Evolutionary conservation across 2,888 invertebrate species (phyloP).

Genomic region (Aporophyla nigra): DNA sequence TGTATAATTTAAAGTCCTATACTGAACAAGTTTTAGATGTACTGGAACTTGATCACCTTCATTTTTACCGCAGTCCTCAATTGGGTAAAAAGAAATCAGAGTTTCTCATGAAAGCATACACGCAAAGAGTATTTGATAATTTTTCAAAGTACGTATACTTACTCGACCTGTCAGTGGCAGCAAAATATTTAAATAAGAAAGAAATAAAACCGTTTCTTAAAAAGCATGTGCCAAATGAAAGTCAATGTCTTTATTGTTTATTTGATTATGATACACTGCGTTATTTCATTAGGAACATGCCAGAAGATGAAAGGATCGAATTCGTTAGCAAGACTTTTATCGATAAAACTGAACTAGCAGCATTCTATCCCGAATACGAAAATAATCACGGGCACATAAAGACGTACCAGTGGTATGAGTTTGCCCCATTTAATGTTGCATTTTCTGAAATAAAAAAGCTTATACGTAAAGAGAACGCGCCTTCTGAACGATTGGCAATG

Average conservation of each 20-base stretch:
- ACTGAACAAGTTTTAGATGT: conserved; percentile 73
- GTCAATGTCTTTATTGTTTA: conserved; percentile 66
- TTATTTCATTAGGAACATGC: conserved; percentile 76
- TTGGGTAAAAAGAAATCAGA: conserved; percentile 74
- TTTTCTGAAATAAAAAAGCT: conserved; percentile 77
- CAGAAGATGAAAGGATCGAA: conserved; percentile 75
- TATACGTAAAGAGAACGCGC: conserved; percentile 75
- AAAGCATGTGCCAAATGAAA: conserved; percentile 64
- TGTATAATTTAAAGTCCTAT: conserved; percentile 68
- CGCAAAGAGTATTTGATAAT: conserved; percentile 74
- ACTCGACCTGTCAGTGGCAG: conserved; percentile 75
- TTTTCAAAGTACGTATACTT: conserved; percentile 69
- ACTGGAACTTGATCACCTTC: conserved; percentile 59
- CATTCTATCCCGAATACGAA: not conserved
- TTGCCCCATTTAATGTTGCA: conserved; percentile 77
- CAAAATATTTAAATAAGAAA: conserved; percentile 75
- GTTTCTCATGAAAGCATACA: conserved; percentile 75
- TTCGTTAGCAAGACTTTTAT: conserved; percentile 78
- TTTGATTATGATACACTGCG: conserved; percentile 69
- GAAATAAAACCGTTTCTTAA: conserved; percentile 74
- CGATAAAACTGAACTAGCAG: conserved; percentile 54
- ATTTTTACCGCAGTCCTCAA: conserved; percentile 44
- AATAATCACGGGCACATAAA: conserved; percentile 23
- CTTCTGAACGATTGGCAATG: conserved; percentile 75
- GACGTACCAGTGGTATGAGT: conserved; percentile 78